Evolutionary conservation across 2,888 invertebrate species (phyloP).

Genomic region (Caenorhabditis sp.): DNA sequence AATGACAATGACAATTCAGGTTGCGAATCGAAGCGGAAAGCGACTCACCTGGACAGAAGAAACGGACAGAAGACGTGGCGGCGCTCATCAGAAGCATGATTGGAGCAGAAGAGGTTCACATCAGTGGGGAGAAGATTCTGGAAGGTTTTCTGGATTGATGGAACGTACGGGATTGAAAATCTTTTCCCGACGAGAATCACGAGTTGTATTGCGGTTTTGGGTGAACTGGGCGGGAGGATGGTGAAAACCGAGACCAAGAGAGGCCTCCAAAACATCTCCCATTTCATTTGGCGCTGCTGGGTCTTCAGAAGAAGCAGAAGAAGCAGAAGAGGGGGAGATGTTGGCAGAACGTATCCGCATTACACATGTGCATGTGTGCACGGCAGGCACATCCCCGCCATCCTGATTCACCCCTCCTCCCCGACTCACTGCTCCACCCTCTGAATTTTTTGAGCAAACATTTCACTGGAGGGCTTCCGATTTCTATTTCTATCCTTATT

Average conservation of each 20-base stretch:
- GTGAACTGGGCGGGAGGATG: slow-evolving; percentile 23
- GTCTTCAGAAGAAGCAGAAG: too few species aligned
- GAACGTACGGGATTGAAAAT: neutral
- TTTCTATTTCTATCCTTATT: slow-evolving; percentile 4
- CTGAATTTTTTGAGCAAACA: slow-evolving; percentile 50
- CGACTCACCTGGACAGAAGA: slow-evolving; percentile 39
- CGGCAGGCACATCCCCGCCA: too few species aligned
- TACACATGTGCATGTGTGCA: slow-evolving; percentile 56
- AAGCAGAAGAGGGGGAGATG: slow-evolving; percentile 2
- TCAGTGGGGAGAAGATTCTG: slow-evolving; percentile 30
- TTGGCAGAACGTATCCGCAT: slow-evolving; percentile 56
- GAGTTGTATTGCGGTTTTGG: slow-evolving; percentile 25
- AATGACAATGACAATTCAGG: neutral
- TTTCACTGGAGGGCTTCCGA: neutral
- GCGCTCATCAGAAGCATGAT: slow-evolving; percentile 53
- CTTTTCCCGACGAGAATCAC: slow-evolving; percentile 13
- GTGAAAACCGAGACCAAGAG: slow-evolving; percentile 54
- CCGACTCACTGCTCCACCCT: slow-evolving; percentile 5
- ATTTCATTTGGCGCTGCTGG: slow-evolving; percentile 65
- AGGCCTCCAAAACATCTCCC: slow-evolving; percentile 64
- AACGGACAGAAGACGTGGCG: slow-evolving; percentile 30
- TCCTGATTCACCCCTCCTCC: slow-evolving; percentile 34
- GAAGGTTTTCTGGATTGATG: slow-evolving; percentile 3
- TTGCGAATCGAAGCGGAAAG: slow-evolving; percentile 23
- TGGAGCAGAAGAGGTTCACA: too few species aligned